A percentile compares a stretch with the other conserved stretches of the same genome.
Conservation (phyloP, 2,797 vertebrate species). For the Prunella strophiata region DNA sequence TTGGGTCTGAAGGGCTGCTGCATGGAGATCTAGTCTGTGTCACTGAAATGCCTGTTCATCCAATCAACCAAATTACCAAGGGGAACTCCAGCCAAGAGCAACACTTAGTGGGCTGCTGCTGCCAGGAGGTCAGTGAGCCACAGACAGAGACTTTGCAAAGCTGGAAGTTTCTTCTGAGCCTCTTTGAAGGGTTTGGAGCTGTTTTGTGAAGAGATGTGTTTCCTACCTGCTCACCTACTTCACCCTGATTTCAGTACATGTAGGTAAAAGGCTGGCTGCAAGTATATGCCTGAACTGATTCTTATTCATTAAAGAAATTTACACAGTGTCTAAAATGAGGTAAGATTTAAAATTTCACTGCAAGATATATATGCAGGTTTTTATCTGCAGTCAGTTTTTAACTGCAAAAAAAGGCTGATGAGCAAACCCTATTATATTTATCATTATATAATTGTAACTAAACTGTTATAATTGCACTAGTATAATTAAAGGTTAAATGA, state of each 20-base stretch:
- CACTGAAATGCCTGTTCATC: slow-evolving; percentile 57
- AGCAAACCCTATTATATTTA: background rate
- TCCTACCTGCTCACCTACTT: background rate
- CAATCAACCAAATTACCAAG: slow-evolving; percentile 69
- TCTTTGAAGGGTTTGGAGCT: background rate
- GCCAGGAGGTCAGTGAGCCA: slow-evolving; percentile 8
- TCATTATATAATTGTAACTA: background rate
- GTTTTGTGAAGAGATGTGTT: background rate
- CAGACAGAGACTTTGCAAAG: background rate
- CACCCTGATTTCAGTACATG: background rate
- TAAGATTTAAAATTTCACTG: background rate
- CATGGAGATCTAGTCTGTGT: slow-evolving; percentile 35
- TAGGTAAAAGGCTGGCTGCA: background rate
- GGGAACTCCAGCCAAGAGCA: slow-evolving; percentile 61
- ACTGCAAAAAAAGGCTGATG: background rate
- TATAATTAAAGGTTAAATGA: background rate
- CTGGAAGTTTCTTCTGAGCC: background rate
- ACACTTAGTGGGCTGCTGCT: slow-evolving; percentile 1
- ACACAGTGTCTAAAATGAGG: background rate
- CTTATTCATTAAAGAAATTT: background rate
- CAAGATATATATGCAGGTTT: background rate
- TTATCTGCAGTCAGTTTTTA: background rate
- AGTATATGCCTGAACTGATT: background rate
- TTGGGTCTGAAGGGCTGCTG: slow-evolving; percentile 64
- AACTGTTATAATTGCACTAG: background rate